Conservation (phyloP, 2,888 invertebrate species). For the Noctuana brunneofusca region DNA sequence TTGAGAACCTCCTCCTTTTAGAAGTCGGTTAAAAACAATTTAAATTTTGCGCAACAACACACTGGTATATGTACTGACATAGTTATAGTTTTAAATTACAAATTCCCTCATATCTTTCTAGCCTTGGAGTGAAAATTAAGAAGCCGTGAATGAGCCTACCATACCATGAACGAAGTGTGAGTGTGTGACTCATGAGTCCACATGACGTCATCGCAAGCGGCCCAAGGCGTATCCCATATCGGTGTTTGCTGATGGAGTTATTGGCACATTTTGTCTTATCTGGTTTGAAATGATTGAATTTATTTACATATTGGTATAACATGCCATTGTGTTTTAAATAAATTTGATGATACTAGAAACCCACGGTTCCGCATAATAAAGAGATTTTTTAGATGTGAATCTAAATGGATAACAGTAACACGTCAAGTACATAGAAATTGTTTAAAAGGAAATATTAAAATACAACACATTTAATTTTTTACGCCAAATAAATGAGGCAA, state of each 20-base stretch:
- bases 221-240: constrained; percentile 20
- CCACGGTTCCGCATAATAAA: not conserved
- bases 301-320: constrained; percentile 10
- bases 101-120: not conserved
- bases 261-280: constrained; percentile 8
- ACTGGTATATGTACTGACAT: no score
- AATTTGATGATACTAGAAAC: not conserved
- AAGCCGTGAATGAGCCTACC: constrained; percentile 8
- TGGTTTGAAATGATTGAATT: not conserved
- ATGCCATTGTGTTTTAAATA: not conserved
- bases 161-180: not conserved
- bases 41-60: no score
- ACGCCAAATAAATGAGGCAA: no score
- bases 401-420: no score
- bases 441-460: no score
- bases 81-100: no score
- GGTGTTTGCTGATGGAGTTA: constrained; percentile 7
- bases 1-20: no score
- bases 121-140: constrained; percentile 5
- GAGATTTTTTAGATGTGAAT: not conserved
- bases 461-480: no score
- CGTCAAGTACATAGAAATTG: no score
- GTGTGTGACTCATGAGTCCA: constrained; percentile 6
- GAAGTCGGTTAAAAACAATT: no score
- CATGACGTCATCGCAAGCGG: constrained; percentile 20